Conservation (phyloP, 2,888 invertebrate species). For the Dichetophora obliterata region DNA sequence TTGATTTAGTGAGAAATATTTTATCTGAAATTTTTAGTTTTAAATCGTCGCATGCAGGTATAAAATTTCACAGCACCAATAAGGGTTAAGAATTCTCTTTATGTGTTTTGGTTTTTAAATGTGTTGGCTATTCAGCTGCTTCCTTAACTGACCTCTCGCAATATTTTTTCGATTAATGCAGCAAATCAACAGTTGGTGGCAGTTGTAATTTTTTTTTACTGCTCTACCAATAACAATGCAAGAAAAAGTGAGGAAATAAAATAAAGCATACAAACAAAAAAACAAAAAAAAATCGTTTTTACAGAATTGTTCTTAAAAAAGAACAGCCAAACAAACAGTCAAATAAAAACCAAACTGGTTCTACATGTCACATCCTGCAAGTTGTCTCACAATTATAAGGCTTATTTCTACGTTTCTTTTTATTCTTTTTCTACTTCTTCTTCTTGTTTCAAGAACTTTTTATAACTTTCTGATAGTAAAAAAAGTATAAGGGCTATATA, state of each 20-base stretch:
- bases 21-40: no score
- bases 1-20: no score
- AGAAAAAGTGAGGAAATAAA: not conserved
- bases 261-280: not conserved
- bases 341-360: not conserved
- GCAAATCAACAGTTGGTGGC: not conserved
- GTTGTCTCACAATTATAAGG: not conserved
- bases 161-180: not conserved
- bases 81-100: no score
- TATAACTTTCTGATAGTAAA: not conserved
- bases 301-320: no score
- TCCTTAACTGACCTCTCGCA: slow-evolving; percentile 17
- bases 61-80: no score
- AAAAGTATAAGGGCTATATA: not conserved
- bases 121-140: not conserved
- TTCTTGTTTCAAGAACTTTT: not conserved
- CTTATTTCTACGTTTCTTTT: not conserved
- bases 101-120: not conserved
- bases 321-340: no score
- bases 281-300: not conserved
- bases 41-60: no score
- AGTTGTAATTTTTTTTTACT: no score
- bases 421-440: not conserved
- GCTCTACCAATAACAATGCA: not conserved
- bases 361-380: not conserved